phyloP scores from a whole-genome alignment of 2,113 vertebrate species.

The Ictidomys tridecemlineatus region DNA sequence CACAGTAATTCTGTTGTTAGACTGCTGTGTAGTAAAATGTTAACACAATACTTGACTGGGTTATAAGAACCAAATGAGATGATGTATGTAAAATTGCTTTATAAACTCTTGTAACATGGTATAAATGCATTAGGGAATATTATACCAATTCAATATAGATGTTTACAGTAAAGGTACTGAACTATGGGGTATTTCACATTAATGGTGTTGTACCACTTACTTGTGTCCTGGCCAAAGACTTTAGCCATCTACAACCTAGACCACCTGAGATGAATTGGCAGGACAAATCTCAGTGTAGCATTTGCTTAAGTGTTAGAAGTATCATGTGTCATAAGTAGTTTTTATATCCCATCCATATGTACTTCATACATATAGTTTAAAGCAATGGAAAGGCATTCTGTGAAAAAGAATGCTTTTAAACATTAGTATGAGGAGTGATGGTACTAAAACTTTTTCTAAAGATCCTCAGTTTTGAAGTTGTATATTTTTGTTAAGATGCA shows the following conservation, averaged over 20 bases:
- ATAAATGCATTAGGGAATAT: neutral
- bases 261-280: neutral
- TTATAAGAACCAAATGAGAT: neutral
- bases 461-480: neutral
- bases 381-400: neutral
- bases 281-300: neutral
- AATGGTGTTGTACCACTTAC: neutral
- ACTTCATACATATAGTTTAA: neutral
- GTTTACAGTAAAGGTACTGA: neutral
- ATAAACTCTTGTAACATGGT: neutral
- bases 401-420: constrained; percentile 12
- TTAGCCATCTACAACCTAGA: neutral
- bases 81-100: neutral
- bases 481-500: constrained; percentile 39
- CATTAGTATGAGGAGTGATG: neutral
- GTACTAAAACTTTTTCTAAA: neutral
- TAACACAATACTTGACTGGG: neutral
- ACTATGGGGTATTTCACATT: neutral
- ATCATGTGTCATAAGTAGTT: neutral
- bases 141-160: neutral
- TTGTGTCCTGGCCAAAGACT: neutral
- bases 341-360: neutral
- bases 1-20: neutral
- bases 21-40: neutral
- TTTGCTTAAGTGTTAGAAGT: neutral